phyloP scores from a whole-genome alignment of 2,113 vertebrate genomes.

The Channa argus region DNA sequence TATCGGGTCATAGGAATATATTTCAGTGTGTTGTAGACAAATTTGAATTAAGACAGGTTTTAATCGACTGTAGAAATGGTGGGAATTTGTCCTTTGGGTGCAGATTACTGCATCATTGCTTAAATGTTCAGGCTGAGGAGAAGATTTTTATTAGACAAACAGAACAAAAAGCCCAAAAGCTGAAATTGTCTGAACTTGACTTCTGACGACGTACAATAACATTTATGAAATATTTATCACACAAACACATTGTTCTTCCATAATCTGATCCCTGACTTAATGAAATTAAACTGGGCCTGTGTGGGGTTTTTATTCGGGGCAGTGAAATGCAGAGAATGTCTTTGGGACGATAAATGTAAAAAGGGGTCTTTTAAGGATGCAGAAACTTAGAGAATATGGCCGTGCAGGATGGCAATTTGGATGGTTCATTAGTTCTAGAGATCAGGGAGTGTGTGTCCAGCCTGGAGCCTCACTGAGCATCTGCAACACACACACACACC shows the following conservation, averaged over 20 bases:
- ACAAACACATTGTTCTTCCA: not conserved
- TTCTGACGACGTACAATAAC: not conserved
- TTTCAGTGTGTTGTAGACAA: no score
- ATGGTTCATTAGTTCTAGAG: slow-evolving; percentile 40
- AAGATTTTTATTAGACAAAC: no score
- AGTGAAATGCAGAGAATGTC: slow-evolving; percentile 4
- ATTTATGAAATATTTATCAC: not conserved
- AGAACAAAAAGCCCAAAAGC: no score
- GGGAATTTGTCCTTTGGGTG: no score
- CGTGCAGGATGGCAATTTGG: slow-evolving; percentile 34
- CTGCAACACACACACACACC: not conserved
- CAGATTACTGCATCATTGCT: no score
- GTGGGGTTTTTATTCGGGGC: not conserved
- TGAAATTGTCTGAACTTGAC: no score
- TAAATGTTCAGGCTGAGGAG: no score
- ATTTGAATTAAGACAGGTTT: no score
- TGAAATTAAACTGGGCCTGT: not conserved
- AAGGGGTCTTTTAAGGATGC: slow-evolving; percentile 5
- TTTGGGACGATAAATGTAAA: not conserved
- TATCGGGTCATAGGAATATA: no score
- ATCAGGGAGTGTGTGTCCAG: slow-evolving; percentile 47
- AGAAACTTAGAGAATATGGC: slow-evolving; percentile 1
- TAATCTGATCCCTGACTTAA: not conserved
- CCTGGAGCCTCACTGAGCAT: slow-evolving; percentile 32
- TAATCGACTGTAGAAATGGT: no score